phyloP scores from a whole-genome alignment of 2,888 invertebrate species.

The Lasioglossum zephyrum region DNA sequence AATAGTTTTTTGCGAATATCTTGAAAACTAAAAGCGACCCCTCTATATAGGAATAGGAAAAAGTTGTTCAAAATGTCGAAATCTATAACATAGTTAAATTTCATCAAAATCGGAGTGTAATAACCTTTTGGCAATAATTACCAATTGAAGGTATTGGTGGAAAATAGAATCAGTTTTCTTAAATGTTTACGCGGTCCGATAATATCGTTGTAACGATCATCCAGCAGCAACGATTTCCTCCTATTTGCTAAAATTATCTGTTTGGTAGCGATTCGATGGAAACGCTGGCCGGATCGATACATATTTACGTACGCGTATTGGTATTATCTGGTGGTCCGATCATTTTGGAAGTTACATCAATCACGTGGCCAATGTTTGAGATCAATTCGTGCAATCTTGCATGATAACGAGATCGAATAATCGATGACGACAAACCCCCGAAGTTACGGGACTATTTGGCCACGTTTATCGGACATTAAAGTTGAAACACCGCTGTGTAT shows the following conservation, averaged over 20 bases:
- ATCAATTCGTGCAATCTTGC: conserved; percentile 54
- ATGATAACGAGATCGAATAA: conserved; percentile 50
- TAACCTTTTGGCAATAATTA: too few species aligned
- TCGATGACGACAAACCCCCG: conserved; percentile 37
- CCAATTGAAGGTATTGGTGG: background rate
- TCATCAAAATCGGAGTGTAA: too few species aligned
- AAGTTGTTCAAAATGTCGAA: too few species aligned
- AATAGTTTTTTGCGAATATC: too few species aligned
- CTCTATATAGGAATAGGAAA: too few species aligned
- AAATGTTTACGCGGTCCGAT: background rate
- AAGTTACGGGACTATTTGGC: conserved; percentile 32
- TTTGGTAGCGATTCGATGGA: background rate
- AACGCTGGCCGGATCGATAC: conserved; percentile 36
- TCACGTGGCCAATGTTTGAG: conserved; percentile 44
- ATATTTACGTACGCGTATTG: conserved; percentile 46
- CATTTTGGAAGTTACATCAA: conserved; percentile 54
- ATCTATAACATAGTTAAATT: too few species aligned
- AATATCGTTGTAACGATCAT: background rate
- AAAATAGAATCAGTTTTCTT: background rate
- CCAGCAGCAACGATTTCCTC: background rate
- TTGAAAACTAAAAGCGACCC: too few species aligned
- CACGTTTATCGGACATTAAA: conserved; percentile 39
- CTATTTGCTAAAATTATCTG: conserved; percentile 24
- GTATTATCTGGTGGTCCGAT: conserved; percentile 46
- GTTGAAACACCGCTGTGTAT: conserved; percentile 6